Percentiles rank a stretch among this genome's conserved stretches.
Evolutionary conservation across 2,797 vertebrate genomes (phyloP).

Genomic region (Saxicola maurus): DNA sequence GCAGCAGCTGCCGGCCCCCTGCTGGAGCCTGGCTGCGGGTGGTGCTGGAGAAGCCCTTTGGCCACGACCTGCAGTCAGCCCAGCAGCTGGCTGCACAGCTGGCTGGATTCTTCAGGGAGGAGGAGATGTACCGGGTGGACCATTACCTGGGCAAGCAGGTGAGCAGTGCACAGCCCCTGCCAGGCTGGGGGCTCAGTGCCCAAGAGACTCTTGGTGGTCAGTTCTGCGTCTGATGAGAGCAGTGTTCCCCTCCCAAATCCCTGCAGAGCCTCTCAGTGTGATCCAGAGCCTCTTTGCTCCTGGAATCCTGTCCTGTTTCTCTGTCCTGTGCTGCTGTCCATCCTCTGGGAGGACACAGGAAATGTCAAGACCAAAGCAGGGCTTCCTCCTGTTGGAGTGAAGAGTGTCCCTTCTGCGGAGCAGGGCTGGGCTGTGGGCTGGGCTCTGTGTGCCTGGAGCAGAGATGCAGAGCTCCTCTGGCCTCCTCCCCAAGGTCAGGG

Average conservation of each 20-base stretch:
- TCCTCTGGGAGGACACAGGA: background rate
- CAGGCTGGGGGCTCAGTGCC: background rate
- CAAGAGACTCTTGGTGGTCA: background rate
- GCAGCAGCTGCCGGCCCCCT: constrained; percentile 81
- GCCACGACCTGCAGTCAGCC: constrained; percentile 85
- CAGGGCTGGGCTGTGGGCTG: background rate
- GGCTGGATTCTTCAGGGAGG: constrained; percentile 78
- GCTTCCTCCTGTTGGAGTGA: background rate
- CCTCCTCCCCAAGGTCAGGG: constrained; percentile 11
- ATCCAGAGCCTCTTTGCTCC: background rate
- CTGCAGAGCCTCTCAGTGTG: background rate
- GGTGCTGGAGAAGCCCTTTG: constrained; percentile 96
- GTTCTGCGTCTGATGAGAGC: rapidly evolving
- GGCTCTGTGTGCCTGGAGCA: background rate
- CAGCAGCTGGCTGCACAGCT: constrained; percentile 82
- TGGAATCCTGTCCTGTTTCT: background rate
- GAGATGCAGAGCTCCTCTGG: background rate
- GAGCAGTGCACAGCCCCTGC: background rate
- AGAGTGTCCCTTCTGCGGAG: background rate
- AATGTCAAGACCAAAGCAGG: background rate
- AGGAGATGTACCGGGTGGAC: constrained; percentile 96
- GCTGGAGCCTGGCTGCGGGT: constrained; percentile 84
- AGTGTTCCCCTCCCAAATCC: background rate
- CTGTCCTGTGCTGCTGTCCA: background rate
- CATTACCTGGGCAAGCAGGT: constrained; percentile 98